phyloP scores from a whole-genome alignment of 2,888 invertebrate species.

The Pasiphila rectangulata region DNA sequence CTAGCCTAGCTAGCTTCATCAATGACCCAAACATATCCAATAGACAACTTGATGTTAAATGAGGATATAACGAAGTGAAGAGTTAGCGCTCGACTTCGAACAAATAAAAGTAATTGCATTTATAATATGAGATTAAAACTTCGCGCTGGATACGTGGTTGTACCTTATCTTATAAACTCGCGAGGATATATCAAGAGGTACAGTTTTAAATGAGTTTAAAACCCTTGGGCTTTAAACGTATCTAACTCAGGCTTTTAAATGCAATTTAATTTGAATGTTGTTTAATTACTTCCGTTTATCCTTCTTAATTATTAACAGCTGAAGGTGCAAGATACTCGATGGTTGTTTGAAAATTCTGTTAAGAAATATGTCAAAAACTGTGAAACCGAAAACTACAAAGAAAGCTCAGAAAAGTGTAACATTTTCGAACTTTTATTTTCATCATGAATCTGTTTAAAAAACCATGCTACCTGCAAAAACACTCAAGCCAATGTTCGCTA shows the following conservation, averaged over 20 bases:
- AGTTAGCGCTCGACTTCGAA: conserved; percentile 41
- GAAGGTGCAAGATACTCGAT: too few species aligned
- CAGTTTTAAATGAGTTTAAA: conserved; percentile 6
- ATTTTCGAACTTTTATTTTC: neutral
- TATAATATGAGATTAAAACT: conserved; percentile 42
- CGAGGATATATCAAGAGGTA: conserved; percentile 2
- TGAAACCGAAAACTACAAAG: too few species aligned
- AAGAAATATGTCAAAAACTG: too few species aligned
- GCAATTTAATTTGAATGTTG: conserved; percentile 3
- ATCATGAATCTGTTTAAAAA: neutral
- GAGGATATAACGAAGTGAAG: conserved; percentile 41
- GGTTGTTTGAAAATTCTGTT: too few species aligned
- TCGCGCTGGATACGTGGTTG: conserved; percentile 27
- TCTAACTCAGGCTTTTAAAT: neutral
- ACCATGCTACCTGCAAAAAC: conserved; percentile 9
- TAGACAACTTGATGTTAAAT: neutral
- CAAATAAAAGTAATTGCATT: conserved; percentile 47
- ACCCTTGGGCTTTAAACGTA: conserved; percentile 1
- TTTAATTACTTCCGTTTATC: conserved; percentile 6
- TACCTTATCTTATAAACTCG: conserved; percentile 17
- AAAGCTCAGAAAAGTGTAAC: neutral
- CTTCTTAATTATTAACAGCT: too few species aligned
- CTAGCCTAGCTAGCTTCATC: too few species aligned
- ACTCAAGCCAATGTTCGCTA: conserved; percentile 28
- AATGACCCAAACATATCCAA: conserved; percentile 13